Evolutionary conservation across 23 tunicate genomes (phyloP).

Genomic region (Styela clava): DNA sequence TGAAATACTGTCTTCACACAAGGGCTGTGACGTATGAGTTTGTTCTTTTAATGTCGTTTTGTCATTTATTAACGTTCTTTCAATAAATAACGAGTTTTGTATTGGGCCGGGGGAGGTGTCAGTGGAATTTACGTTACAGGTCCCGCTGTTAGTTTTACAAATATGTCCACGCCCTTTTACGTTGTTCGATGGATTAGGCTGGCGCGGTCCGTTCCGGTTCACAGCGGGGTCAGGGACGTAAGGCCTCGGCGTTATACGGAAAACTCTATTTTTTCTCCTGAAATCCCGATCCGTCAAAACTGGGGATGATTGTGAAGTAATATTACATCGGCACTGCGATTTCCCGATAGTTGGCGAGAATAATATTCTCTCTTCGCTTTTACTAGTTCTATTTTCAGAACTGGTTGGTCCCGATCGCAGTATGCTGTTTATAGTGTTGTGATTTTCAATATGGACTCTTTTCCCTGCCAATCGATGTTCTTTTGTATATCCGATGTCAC

Average conservation of each 20-base stretch:
- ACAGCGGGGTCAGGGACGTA: background rate
- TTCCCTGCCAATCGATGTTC: background rate
- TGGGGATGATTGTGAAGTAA: too few species aligned
- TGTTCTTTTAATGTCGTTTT: background rate
- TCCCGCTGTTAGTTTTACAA: background rate
- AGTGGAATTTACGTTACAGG: background rate
- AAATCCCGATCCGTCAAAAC: too few species aligned
- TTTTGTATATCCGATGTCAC: background rate
- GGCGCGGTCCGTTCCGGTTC: background rate
- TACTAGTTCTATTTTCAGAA: background rate
- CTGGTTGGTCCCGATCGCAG: background rate
- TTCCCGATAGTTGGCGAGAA: too few species aligned
- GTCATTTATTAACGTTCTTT: background rate
- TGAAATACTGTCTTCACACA: background rate
- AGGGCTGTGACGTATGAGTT: background rate
- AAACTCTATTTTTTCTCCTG: too few species aligned
- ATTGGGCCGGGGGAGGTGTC: background rate
- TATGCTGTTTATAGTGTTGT: background rate
- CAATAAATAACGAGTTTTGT: background rate
- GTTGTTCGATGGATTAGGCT: background rate
- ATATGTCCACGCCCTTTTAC: background rate
- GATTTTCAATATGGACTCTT: background rate
- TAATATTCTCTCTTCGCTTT: background rate
- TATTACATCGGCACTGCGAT: too few species aligned
- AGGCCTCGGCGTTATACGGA: background rate